A percentile compares a stretch with the other conserved stretches of the same genome.
Conservation (phyloP, 2,113 vertebrate genomes). For the Emydocephalus ijimae region DNA sequence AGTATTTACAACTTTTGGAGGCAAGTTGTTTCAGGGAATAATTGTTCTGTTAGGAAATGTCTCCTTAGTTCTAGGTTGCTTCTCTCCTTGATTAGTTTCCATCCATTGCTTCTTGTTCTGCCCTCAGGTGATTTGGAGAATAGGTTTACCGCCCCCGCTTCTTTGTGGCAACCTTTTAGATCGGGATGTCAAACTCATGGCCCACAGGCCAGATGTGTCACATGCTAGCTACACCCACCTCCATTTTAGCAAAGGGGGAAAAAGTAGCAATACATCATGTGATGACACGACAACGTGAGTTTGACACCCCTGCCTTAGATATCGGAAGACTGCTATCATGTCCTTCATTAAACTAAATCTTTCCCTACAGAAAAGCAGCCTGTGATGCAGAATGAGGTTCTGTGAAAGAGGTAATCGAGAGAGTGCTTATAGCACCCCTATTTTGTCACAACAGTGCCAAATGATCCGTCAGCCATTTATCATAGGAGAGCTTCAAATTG, state of each 20-base stretch:
- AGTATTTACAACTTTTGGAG: neutral
- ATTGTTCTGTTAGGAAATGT: neutral
- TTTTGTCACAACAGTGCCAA: neutral
- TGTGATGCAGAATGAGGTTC: neutral
- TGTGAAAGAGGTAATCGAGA: neutral
- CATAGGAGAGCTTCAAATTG: neutral
- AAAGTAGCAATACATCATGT: too few relatives aligned
- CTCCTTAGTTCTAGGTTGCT: neutral
- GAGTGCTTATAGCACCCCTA: neutral
- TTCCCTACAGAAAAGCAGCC: neutral
- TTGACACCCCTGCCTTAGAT: neutral
- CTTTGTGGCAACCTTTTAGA: neutral
- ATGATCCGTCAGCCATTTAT: neutral
- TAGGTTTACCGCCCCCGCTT: neutral
- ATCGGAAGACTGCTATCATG: neutral
- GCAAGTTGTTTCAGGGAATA: neutral
- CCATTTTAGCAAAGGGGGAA: too few relatives aligned
- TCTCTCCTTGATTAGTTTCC: neutral
- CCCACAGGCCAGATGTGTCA: too few relatives aligned
- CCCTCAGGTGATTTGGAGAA: neutral
- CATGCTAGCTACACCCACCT: too few relatives aligned
- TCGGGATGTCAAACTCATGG: too few relatives aligned
- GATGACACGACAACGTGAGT: too few relatives aligned
- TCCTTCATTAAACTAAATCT: neutral
- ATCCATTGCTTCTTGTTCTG: neutral